A percentile compares a stretch with the other conserved stretches of the same genome.
phyloP scores from a whole-genome alignment of 2,113 vertebrate genomes.

The Copsychus sechellarum region DNA sequence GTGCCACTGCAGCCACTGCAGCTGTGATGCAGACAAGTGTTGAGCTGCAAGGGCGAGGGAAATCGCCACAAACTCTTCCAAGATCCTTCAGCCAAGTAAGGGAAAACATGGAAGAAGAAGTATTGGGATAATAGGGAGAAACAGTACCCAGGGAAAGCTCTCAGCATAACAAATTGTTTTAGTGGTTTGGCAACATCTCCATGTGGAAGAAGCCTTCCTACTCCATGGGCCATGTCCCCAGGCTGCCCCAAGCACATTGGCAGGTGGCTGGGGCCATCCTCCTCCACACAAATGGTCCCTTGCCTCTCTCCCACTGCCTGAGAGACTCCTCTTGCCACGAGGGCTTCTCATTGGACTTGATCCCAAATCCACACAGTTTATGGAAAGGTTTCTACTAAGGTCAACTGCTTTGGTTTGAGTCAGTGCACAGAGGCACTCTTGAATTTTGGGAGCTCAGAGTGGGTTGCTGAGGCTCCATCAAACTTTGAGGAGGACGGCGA shows the following conservation, averaged over 20 bases:
- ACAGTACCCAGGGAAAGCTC: not conserved
- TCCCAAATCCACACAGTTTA: not conserved
- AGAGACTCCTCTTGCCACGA: not conserved
- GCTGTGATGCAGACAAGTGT: rapidly evolving
- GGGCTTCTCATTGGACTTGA: not conserved
- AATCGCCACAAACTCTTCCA: rapidly evolving
- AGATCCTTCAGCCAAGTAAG: not conserved
- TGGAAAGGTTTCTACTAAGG: not conserved
- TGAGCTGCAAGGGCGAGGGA: not conserved
- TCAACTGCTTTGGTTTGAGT: not conserved
- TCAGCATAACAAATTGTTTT: not conserved
- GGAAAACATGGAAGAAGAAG: not conserved
- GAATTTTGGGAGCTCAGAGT: not conserved
- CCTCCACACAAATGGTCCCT: not conserved
- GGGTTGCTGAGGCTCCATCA: not conserved
- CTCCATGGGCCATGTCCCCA: not conserved
- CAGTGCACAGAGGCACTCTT: not conserved
- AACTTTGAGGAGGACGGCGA: not conserved
- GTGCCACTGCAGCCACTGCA: rapidly evolving
- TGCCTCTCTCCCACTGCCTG: not conserved
- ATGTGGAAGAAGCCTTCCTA: not conserved
- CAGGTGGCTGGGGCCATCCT: not conserved
- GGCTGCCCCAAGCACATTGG: not conserved
- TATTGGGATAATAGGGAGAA: not conserved
- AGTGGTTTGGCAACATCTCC: not conserved